Conservation (phyloP, 2,888 invertebrate genomes). For the Odontothrips loti region DNA sequence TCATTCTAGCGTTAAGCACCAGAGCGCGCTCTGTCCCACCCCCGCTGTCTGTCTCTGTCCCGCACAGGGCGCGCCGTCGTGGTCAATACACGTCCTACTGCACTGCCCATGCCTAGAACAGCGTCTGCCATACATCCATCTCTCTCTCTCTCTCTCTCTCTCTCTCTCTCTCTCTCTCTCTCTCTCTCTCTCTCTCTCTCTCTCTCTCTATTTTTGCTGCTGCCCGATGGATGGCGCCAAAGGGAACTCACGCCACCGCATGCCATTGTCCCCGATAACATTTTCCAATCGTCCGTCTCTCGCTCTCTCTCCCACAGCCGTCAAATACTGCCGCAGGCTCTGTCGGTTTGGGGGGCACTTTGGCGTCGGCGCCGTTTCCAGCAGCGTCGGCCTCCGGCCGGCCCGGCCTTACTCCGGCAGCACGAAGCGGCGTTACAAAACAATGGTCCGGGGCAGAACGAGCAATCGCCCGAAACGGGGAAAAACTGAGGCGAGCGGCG, state of each 20-base stretch:
- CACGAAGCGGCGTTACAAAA: not conserved
- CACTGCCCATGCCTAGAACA: not conserved
- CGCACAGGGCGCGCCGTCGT: not conserved
- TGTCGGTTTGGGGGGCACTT: too few species aligned
- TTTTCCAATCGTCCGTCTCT: not conserved
- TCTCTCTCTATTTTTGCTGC: not conserved
- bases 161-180: not conserved
- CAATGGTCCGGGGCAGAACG: not conserved
- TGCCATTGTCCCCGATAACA: slow-evolving; percentile 19
- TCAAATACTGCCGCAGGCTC: too few species aligned
- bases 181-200: not conserved
- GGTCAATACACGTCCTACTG: too few species aligned
- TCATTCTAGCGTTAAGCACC: too few species aligned
- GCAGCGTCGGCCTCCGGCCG: not conserved
- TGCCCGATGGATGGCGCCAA: too few species aligned
- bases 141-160: not conserved
- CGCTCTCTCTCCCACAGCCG: too few species aligned
- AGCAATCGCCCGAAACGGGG: too few species aligned
- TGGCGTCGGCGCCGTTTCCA: too few species aligned
- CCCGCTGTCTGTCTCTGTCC: not conserved
- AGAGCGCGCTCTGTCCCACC: not conserved
- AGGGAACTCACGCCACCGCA: not conserved
- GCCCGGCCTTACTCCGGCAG: not conserved
- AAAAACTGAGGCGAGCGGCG: too few species aligned
- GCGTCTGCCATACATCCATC: not conserved